Evolutionary conservation across 2,113 vertebrate genomes (phyloP).

Genomic region (Spizaetus ornatus): DNA sequence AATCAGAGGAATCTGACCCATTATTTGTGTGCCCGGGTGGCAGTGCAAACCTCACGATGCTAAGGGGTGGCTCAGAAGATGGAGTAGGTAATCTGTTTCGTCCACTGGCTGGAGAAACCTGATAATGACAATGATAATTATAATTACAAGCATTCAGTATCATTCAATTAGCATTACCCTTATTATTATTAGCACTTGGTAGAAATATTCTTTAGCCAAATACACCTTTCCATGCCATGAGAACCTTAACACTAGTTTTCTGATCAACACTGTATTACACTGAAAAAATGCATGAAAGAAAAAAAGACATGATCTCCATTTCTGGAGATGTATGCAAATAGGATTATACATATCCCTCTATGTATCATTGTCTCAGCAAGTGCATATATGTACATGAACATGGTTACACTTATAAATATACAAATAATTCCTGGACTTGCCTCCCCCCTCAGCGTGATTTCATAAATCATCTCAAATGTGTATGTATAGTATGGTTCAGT

Average conservation of each 20-base stretch:
- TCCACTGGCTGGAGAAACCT: constrained; percentile 85
- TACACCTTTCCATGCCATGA: neutral
- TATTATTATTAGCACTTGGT: neutral
- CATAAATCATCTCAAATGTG: neutral
- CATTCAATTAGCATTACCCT: neutral
- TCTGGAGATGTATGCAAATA: neutral
- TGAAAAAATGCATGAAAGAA: neutral
- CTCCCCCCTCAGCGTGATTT: neutral
- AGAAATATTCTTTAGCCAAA: neutral
- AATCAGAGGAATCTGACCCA: constrained; percentile 89
- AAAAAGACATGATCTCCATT: neutral
- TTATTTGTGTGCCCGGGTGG: constrained; percentile 69
- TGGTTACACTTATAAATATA: neutral
- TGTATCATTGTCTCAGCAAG: neutral
- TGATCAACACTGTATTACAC: neutral
- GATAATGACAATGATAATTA: constrained; percentile 23
- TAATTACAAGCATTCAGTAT: neutral
- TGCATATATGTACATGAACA: neutral
- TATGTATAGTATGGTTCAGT: neutral
- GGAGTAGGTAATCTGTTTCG: constrained; percentile 82
- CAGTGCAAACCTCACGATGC: constrained; percentile 80
- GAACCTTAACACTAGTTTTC: neutral
- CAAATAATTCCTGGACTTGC: neutral
- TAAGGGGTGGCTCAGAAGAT: constrained; percentile 77
- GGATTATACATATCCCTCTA: neutral